A percentile compares a stretch with the other conserved stretches of the same genome.
These are phyloP conservation scores for Tricholauxania praeusta DNA, from an alignment of 2,888 invertebrate species.

Conservation along the genomic window DNA sequence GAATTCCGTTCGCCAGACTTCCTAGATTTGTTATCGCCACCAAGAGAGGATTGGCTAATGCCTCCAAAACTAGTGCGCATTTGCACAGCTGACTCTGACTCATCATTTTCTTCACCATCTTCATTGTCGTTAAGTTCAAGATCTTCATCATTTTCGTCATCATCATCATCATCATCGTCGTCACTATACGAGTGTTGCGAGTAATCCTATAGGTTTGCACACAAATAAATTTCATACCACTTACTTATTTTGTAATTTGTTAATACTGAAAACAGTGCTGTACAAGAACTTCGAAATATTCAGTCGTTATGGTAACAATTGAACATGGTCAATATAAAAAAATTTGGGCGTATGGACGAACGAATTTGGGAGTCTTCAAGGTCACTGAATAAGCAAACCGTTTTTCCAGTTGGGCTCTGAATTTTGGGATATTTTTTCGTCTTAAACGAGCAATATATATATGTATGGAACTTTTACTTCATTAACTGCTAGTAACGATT, in stretches of 20 bases:
- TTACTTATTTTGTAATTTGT: neutral
- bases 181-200: conserved; percentile 32
- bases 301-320: too few relatives aligned
- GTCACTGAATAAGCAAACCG: too few relatives aligned
- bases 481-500: too few relatives aligned
- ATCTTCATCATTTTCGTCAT: conserved; percentile 56
- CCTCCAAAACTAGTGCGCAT: conserved; percentile 50
- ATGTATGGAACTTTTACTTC: too few relatives aligned
- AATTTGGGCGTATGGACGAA: too few relatives aligned
- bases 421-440: too few relatives aligned
- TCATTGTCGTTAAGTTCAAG: conserved; percentile 42
- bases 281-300: neutral
- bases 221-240: conserved; percentile 18
- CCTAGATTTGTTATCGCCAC: conserved; percentile 20
- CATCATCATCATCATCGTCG: conserved; percentile 36
- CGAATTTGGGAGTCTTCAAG: too few relatives aligned
- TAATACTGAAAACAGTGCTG: neutral
- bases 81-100: conserved; percentile 44
- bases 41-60: conserved; percentile 45
- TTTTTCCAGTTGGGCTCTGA: too few relatives aligned
- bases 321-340: too few relatives aligned
- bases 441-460: too few relatives aligned
- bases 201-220: conserved; percentile 27
- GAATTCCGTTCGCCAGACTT: conserved; percentile 24
- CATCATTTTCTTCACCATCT: conserved; percentile 49